Conservation (phyloP, 1,140 invertebrate genomes). For the Bombus consobrinus region DNA sequence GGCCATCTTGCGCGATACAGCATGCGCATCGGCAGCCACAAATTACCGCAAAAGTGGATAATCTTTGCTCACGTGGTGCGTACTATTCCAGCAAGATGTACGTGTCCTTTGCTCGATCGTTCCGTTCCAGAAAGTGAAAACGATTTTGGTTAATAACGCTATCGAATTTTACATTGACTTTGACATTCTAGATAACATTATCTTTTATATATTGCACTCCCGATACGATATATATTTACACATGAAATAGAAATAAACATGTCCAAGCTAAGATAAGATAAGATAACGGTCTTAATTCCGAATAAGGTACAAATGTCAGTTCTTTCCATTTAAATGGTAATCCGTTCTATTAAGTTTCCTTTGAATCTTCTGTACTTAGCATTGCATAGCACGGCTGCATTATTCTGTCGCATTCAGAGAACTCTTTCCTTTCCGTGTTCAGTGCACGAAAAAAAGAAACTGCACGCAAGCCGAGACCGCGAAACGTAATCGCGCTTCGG, state of each 20-base stretch:
- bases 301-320: background rate
- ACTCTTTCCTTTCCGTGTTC: slow-evolving; percentile 44
- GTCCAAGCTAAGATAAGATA: background rate
- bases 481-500: slow-evolving; percentile 52
- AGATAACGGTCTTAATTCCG: background rate
- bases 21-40: slow-evolving; percentile 60
- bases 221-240: background rate
- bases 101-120: background rate
- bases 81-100: slow-evolving; percentile 3
- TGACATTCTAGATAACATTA: background rate
- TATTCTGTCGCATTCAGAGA: slow-evolving; percentile 45
- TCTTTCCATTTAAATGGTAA: slow-evolving; percentile 31
- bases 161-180: background rate
- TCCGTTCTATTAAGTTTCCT: slow-evolving; percentile 18
- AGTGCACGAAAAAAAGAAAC: slow-evolving; percentile 16
- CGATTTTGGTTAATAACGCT: background rate
- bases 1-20: slow-evolving; percentile 70
- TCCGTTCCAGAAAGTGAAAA: background rate
- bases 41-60: slow-evolving; percentile 75
- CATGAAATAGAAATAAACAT: background rate
- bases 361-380: slow-evolving; percentile 5
- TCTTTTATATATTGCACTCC: background rate
- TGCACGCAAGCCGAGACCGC: slow-evolving; percentile 56
- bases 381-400: background rate
- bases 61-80: slow-evolving; percentile 51